phyloP scores from a whole-genome alignment of 2,888 invertebrate species.

The Meiosimyza decipiens region DNA sequence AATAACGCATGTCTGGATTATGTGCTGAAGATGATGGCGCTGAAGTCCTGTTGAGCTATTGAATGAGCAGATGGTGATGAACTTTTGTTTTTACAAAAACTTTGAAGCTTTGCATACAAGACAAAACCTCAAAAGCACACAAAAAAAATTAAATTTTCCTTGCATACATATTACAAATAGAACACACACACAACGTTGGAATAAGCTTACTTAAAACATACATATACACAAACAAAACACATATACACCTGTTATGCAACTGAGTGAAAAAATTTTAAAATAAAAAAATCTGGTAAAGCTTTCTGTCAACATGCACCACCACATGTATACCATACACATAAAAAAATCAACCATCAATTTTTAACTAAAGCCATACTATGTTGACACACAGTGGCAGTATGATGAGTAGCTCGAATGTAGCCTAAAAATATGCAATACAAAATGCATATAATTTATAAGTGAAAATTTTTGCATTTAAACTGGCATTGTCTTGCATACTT shows the following conservation, averaged over 20 bases:
- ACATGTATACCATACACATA: neutral
- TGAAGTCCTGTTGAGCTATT: constrained; percentile 1
- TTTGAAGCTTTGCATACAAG: constrained; percentile 14
- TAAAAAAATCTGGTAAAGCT: too few relatives aligned
- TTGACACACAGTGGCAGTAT: too few relatives aligned
- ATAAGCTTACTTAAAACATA: neutral
- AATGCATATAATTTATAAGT: too few relatives aligned
- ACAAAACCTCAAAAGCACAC: constrained; percentile 13
- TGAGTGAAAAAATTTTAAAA: constrained; percentile 6
- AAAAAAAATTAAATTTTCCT: constrained; percentile 11
- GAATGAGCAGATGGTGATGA: constrained; percentile 10
- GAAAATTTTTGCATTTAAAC: too few relatives aligned
- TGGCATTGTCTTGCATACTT: too few relatives aligned
- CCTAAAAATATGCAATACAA: too few relatives aligned
- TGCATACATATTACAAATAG: neutral
- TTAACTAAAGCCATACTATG: too few relatives aligned
- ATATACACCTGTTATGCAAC: constrained; percentile 24
- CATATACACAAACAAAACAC: constrained; percentile 28
- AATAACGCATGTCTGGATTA: constrained; percentile 40
- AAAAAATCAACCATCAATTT: neutral
- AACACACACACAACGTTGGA: too few relatives aligned
- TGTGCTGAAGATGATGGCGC: constrained; percentile 20
- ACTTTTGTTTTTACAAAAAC: constrained; percentile 1
- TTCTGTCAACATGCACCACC: constrained; percentile 1
- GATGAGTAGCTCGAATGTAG: too few relatives aligned